Percentiles rank a stretch among this genome's conserved stretches.
Conservation (phyloP, 2,888 invertebrate genomes). For the Aphidoletes aphidimyza region DNA sequence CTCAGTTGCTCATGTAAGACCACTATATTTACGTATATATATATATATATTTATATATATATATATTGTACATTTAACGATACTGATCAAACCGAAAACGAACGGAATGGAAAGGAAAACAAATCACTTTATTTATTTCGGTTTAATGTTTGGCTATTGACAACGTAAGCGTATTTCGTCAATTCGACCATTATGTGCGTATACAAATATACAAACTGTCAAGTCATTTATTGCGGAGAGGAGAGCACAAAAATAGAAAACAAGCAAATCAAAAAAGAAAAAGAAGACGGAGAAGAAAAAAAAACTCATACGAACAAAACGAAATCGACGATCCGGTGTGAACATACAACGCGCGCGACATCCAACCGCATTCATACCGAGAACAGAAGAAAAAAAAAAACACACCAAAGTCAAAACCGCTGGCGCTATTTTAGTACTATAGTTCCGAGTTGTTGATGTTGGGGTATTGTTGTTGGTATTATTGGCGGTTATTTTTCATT, state of each 20-base stretch:
- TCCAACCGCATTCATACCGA: neutral
- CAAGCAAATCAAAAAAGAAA: neutral
- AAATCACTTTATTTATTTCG: neutral
- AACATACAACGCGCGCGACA: neutral
- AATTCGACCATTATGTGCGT: neutral
- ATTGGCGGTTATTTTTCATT: neutral
- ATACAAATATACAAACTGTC: slow-evolving; percentile 3
- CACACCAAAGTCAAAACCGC: neutral
- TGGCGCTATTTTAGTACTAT: slow-evolving; percentile 14
- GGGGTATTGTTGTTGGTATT: neutral
- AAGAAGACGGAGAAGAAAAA: neutral
- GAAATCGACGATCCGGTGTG: neutral
- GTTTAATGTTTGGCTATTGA: slow-evolving; percentile 21
- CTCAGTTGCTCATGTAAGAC: too few relatives aligned
- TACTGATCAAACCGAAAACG: too few relatives aligned
- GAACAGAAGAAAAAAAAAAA: neutral
- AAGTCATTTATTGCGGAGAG: slow-evolving; percentile 29
- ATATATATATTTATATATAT: too few relatives aligned
- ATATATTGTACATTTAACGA: too few relatives aligned
- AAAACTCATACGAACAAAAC: neutral
- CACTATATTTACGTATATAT: too few relatives aligned
- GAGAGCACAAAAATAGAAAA: slow-evolving; percentile 1
- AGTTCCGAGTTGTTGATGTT: slow-evolving; percentile 6
- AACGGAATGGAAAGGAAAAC: slow-evolving; percentile 15
- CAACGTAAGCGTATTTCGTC: slow-evolving; percentile 4